Evolutionary conservation across 2,888 invertebrate genomes (phyloP), one percentile per base, ranked within the genome.

Genomic region (Trilocha varians): DNA sequence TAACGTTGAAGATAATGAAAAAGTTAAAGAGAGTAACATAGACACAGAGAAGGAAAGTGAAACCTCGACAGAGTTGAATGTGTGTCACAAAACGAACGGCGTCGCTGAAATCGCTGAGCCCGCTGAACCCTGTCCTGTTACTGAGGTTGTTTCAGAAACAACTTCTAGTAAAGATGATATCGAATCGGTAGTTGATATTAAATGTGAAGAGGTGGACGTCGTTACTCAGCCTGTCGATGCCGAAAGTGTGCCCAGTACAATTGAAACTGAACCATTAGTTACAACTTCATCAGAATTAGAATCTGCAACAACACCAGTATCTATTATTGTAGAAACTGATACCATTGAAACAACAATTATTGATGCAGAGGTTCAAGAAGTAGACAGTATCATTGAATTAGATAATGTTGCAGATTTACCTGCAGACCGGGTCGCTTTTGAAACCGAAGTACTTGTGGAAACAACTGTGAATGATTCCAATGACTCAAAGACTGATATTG

Each of bases 381-480:
- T 47, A 40, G 56, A 55, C 16, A 38, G 46, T 39, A 39, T 49
- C 18, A 58, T 55, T 45, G 62, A 54, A 49, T 50, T 63, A 43
- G 55, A 58, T 41, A 55, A 50, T 39, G 49, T 47, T 42, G 50
- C 53, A 16, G 64, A 66, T 39, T 35, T 48, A 32, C 44, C 45
- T 36, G 51, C 48, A 34, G 71, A 72, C 16, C 59, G 57, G 53
- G 70, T 77, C 32, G 65, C 63, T 44, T 82, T 83, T 63, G 68
- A 80, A 55, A 85, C 84, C 38, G 83, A 84, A 65, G 66, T 84
- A 49, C 52, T 83, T 34, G 65, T 84, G 46, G 84, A 84, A 59
- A 63, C 72, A 37, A 71, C 71, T 69, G 68, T 66, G 47, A 62
- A 56, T 63, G 74, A 72, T 42, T 42, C 55, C 5, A 59, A 55